Evolutionary conservation across 2,797 vertebrate species (phyloP).

Genomic region (Pangasius mekongensis): DNA sequence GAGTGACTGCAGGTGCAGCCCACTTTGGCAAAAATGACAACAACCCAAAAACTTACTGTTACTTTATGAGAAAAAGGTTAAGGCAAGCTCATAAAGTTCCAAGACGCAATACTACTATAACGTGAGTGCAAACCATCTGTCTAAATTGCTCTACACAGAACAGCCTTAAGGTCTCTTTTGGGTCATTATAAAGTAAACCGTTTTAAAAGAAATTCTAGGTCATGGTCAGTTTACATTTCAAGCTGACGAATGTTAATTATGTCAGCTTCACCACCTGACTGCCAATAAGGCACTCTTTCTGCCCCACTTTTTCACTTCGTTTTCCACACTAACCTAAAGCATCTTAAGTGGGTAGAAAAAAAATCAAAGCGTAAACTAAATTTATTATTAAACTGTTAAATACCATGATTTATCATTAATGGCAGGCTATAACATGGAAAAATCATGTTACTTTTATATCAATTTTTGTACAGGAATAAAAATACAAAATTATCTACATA

Average conservation of each 20-base stretch:
- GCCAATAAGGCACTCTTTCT: not conserved
- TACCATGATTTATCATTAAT: not conserved
- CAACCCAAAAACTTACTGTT: not conserved
- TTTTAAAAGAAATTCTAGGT: constrained; percentile 3
- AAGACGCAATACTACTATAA: not conserved
- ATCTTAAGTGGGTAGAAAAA: not conserved
- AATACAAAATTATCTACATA: too few relatives aligned
- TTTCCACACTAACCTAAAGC: not conserved
- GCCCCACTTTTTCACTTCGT: not conserved
- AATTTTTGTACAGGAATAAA: too few relatives aligned
- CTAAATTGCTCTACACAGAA: not conserved
- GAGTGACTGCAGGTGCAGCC: constrained; percentile 1
- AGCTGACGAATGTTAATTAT: not conserved
- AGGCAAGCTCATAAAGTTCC: not conserved
- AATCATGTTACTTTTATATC: too few relatives aligned
- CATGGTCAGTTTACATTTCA: constrained; percentile 16
- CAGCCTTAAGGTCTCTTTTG: not conserved
- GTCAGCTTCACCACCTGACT: constrained; percentile 8
- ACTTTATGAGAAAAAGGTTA: not conserved
- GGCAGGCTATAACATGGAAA: not conserved
- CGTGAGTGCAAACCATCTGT: not conserved
- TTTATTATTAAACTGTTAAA: constrained; percentile 20
- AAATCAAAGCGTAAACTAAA: constrained; percentile 14
- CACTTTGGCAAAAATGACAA: not conserved
- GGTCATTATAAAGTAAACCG: not conserved